These are phyloP conservation scores for Pseudopleuronectes americanus DNA, from an alignment of 2,797 vertebrate genomes.

Conservation along the genomic window DNA sequence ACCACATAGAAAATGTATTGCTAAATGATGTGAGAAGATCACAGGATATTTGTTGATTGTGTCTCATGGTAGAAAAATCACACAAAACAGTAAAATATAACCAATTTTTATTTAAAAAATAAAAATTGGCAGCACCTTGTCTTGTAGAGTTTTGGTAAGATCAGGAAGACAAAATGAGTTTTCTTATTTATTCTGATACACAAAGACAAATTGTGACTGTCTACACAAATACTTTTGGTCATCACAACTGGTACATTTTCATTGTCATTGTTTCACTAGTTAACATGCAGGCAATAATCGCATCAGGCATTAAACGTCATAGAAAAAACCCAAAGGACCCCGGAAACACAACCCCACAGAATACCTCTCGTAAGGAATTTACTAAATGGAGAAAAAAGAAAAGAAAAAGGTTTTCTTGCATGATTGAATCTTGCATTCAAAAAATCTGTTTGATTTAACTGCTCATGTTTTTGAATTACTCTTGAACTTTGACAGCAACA, in stretches of 20 bases:
- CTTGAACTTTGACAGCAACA: slow-evolving; percentile 37
- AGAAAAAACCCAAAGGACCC: slow-evolving; percentile 44
- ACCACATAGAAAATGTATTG: too few relatives aligned
- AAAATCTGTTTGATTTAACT: slow-evolving; percentile 27
- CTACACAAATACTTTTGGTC: slow-evolving; percentile 76
- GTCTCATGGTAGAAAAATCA: slow-evolving; percentile 11
- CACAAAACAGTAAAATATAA: slow-evolving; percentile 60
- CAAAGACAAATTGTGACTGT: slow-evolving; percentile 63
- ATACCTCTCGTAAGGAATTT: slow-evolving; percentile 27
- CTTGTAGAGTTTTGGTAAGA: slow-evolving; percentile 69
- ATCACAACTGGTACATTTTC: slow-evolving; percentile 68
- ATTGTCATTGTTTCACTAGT: slow-evolving; percentile 60
- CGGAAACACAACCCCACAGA: slow-evolving; percentile 47
- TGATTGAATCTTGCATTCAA: slow-evolving; percentile 36
- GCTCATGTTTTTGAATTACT: slow-evolving; percentile 18
- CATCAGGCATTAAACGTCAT: slow-evolving; percentile 62
- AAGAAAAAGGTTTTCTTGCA: slow-evolving; percentile 11
- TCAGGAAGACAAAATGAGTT: slow-evolving; percentile 54
- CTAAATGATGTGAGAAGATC: too few relatives aligned
- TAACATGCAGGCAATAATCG: slow-evolving; percentile 69
- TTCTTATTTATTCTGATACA: slow-evolving; percentile 53
- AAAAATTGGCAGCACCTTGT: slow-evolving; percentile 64
- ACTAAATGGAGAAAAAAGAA: slow-evolving; percentile 15
- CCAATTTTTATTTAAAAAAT: slow-evolving; percentile 67
- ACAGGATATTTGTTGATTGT: neutral